These are phyloP conservation scores for Drosophila limbata DNA, from an alignment of 2,888 invertebrate species.

Conservation along the genomic window DNA sequence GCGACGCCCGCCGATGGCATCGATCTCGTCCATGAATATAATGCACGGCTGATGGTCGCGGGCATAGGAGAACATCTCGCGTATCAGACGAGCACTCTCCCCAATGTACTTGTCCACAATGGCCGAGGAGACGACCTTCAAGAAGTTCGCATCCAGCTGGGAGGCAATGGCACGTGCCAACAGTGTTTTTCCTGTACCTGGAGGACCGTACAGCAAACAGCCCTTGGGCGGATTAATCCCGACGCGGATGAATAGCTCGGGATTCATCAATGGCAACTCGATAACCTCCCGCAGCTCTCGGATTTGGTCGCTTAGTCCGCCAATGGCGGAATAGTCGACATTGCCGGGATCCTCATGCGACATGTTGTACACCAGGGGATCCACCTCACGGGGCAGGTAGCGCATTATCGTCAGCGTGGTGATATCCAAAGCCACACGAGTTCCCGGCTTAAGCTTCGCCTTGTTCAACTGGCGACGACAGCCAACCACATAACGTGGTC, in stretches of 20 bases:
- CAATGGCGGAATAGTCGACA: conserved; percentile 97
- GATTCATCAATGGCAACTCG: conserved; percentile 97
- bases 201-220: conserved; percentile 92
- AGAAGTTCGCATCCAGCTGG: conserved; percentile 98
- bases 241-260: conserved; percentile 97
- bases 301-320: conserved; percentile 98
- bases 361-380: conserved; percentile 99
- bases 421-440: conserved; percentile 99
- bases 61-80: conserved; percentile 99
- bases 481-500: conserved; percentile 99
- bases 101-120: conserved; percentile 99
- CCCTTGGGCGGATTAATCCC: conserved; percentile 99
- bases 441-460: conserved; percentile 95
- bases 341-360: conserved; percentile 99
- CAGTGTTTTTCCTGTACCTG: conserved; percentile 90
- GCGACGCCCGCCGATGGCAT: conserved; percentile 98
- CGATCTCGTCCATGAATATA: conserved; percentile 99
- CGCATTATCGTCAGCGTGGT: conserved; percentile 99
- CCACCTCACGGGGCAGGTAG: conserved; percentile 97
- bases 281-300: conserved; percentile 98
- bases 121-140: conserved; percentile 99
- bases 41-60: conserved; percentile 99
- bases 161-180: conserved; percentile 99
- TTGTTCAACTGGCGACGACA: conserved; percentile 98
- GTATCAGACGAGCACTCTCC: conserved; percentile 97